Evolutionary conservation across 2,888 invertebrate genomes (phyloP).

Genomic region (Heteromurus nitidus): DNA sequence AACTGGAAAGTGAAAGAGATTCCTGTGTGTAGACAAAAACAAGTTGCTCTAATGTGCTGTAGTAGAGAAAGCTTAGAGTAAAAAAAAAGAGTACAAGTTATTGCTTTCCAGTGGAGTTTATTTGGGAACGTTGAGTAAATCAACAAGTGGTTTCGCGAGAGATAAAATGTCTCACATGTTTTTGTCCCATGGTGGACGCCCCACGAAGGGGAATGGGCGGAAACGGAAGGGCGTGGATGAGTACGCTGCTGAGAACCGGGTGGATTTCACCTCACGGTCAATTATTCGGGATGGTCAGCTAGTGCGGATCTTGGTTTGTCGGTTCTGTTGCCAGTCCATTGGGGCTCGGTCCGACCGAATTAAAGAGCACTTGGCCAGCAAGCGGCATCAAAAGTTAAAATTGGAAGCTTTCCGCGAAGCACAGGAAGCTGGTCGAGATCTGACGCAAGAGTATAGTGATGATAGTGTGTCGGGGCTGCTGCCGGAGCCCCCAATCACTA

Average conservation of each 20-base stretch:
- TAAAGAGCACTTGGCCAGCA: slow-evolving; percentile 73
- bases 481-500: slow-evolving; percentile 74
- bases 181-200: slow-evolving; percentile 73
- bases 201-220: slow-evolving; percentile 74
- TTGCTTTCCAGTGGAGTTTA: not conserved
- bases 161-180: slow-evolving; percentile 70
- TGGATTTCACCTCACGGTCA: slow-evolving; percentile 73
- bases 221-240: slow-evolving; percentile 74
- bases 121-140: not conserved
- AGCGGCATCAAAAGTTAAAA: slow-evolving; percentile 74
- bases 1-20: not conserved
- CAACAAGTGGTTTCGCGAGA: too few species aligned
- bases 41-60: not conserved
- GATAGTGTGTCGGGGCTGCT: slow-evolving; percentile 72
- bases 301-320: slow-evolving; percentile 73
- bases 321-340: slow-evolving; percentile 73
- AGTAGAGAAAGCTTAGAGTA: too few species aligned
- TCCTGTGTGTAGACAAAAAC: too few species aligned
- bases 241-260: slow-evolving; percentile 73
- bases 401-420: slow-evolving; percentile 73
- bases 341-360: slow-evolving; percentile 73
- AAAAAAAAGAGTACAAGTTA: too few species aligned
- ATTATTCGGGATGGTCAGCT: slow-evolving; percentile 74
- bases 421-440: slow-evolving; percentile 73
- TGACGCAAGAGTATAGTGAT: slow-evolving; percentile 73